These are phyloP conservation scores for Trilocha varians DNA, from an alignment of 2,888 invertebrate species.

Conservation along the genomic window DNA sequence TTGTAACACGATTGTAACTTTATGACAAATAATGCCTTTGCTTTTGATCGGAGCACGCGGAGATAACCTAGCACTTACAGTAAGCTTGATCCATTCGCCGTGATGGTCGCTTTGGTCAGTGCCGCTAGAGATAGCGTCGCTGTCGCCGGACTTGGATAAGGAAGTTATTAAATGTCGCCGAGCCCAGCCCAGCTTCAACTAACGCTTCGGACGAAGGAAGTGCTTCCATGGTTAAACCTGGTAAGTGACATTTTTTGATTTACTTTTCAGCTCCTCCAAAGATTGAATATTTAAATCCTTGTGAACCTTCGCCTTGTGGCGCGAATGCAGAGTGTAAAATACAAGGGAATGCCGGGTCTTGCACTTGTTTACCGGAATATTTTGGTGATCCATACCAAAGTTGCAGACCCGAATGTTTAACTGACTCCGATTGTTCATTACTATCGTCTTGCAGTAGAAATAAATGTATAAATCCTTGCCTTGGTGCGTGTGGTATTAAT, in stretches of 20 bases:
- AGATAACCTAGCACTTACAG: conserved; percentile 73
- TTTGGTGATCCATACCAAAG: conserved; percentile 85
- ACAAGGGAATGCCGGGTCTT: conserved; percentile 81
- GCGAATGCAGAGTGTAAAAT: conserved; percentile 82
- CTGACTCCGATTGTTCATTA: conserved; percentile 78
- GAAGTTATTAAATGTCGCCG: conserved; percentile 65
- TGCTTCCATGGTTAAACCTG: conserved; percentile 60
- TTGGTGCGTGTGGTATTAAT: conserved; percentile 79
- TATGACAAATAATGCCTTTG: conserved; percentile 69
- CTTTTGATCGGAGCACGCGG: conserved; percentile 70
- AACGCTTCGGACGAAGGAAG: conserved; percentile 69
- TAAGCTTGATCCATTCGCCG: conserved; percentile 66
- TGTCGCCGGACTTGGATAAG: conserved; percentile 43
- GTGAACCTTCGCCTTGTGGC: conserved; percentile 78
- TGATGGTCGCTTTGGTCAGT: conserved; percentile 62
- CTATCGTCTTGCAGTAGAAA: conserved; percentile 76
- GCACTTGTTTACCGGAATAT: conserved; percentile 79
- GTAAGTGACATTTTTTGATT: conserved; percentile 55
- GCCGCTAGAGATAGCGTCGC: conserved; percentile 59
- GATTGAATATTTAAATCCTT: conserved; percentile 69
- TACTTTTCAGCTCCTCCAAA: conserved; percentile 58
- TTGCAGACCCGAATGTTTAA: conserved; percentile 79
- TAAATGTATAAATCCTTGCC: conserved; percentile 80
- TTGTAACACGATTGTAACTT: conserved; percentile 44
- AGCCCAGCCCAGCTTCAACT: conserved; percentile 67